Conservation (phyloP, 2,113 vertebrate species). For the Xiphias gladius region DNA sequence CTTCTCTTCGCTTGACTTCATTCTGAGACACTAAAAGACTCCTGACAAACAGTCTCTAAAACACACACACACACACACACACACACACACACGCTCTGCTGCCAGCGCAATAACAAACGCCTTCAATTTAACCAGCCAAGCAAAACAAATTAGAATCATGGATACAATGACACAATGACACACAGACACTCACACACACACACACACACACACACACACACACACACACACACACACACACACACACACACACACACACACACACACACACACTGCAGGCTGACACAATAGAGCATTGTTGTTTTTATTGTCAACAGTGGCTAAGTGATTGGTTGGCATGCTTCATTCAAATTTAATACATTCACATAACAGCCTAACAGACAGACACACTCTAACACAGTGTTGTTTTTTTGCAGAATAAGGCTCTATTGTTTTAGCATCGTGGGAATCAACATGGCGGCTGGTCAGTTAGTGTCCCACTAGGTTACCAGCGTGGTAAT, state of each 20-base stretch:
- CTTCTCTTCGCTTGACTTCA: conserved; percentile 83
- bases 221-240: conserved; percentile 52
- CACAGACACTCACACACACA: conserved; percentile 42
- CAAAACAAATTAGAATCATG: conserved; percentile 83
- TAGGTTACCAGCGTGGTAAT: neutral
- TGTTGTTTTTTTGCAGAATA: conserved; percentile 62
- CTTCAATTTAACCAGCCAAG: conserved; percentile 86
- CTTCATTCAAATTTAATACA: conserved; percentile 64
- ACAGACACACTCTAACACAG: conserved; percentile 47
- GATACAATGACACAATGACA: conserved; percentile 63
- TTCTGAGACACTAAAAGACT: conserved; percentile 76
- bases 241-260: conserved; percentile 46
- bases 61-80: conserved; percentile 32
- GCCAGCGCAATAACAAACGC: conserved; percentile 84
- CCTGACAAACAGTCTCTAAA: conserved; percentile 52
- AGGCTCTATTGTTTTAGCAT: conserved; percentile 74
- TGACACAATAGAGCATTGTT: conserved; percentile 83
- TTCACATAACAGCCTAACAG: conserved; percentile 56
- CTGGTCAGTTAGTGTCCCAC: conserved; percentile 34
- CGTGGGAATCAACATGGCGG: conserved; percentile 79
- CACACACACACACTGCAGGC: conserved; percentile 46
- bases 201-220: conserved; percentile 52
- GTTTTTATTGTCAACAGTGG: conserved; percentile 76
- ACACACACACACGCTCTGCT: conserved; percentile 57
- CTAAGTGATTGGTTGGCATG: conserved; percentile 68